These are phyloP conservation scores for Neotoxoptera formosana DNA, from an alignment of 1,140 invertebrate genomes.

Conservation along the genomic window DNA sequence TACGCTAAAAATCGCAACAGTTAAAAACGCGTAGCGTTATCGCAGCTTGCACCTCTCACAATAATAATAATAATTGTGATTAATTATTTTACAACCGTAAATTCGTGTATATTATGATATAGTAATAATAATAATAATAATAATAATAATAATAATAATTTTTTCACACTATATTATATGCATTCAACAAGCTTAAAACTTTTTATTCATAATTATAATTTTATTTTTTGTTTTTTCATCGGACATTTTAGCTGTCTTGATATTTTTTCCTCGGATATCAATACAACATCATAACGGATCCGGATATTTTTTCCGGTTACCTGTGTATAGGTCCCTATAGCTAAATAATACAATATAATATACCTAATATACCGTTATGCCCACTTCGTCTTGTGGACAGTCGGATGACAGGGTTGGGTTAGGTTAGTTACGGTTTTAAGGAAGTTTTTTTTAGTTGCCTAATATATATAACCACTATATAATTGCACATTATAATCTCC, in stretches of 20 bases:
- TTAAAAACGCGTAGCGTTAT: neutral
- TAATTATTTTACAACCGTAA: neutral
- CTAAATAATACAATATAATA: too few relatives aligned
- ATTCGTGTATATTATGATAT: neutral
- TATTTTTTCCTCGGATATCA: too few relatives aligned
- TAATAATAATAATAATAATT: neutral
- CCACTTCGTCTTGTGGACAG: neutral
- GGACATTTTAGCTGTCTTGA: too few relatives aligned
- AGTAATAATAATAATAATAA: too few relatives aligned
- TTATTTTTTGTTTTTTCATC: too few relatives aligned
- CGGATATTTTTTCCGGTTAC: too few relatives aligned
- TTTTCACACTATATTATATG: neutral
- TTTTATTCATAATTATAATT: too few relatives aligned
- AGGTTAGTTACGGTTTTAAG: neutral
- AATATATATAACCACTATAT: too few relatives aligned
- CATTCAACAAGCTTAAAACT: neutral
- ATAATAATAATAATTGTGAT: neutral
- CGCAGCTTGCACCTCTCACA: rapidly evolving
- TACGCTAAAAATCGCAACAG: neutral
- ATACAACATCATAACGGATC: too few relatives aligned
- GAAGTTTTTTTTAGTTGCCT: neutral
- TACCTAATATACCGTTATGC: neutral
- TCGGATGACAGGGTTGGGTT: neutral
- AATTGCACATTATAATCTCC: neutral
- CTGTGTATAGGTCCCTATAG: too few relatives aligned